These are phyloP conservation scores for Drosophila demipolita DNA, from an alignment of 2,888 invertebrate species.

Conservation along the genomic window DNA sequence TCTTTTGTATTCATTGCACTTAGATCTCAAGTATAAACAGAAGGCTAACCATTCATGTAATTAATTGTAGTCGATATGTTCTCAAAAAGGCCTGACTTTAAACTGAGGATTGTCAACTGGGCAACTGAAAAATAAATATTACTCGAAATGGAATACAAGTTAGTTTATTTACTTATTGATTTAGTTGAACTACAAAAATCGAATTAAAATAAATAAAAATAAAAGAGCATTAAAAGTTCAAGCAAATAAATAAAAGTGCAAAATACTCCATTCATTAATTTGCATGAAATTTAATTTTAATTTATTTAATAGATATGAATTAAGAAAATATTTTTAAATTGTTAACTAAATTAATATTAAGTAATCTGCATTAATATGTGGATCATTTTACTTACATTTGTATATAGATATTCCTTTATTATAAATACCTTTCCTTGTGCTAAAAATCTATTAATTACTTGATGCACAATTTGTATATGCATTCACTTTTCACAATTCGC, in stretches of 20 bases:
- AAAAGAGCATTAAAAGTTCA: not conserved
- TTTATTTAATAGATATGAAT: not conserved
- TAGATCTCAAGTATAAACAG: slow-evolving; percentile 1
- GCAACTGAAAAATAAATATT: not conserved
- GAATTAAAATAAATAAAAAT: not conserved
- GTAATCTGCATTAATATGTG: not conserved
- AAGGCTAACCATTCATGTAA: slow-evolving; percentile 8
- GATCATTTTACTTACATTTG: not conserved
- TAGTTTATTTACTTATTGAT: not conserved
- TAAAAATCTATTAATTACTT: not conserved
- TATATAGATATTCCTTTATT: not conserved
- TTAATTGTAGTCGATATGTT: slow-evolving; percentile 17
- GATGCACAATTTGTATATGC: not conserved
- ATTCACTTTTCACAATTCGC: not conserved
- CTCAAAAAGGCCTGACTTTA: not conserved
- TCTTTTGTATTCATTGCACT: slow-evolving; percentile 19
- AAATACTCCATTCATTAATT: not conserved
- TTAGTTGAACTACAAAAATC: not conserved
- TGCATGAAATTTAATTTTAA: not conserved
- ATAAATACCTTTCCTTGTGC: not conserved
- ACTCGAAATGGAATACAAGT: not conserved
- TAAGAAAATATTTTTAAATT: not conserved
- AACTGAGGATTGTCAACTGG: not conserved
- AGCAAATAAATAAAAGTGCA: not conserved
- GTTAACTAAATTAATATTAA: not conserved